These are phyloP conservation scores for Noctua comes DNA, from an alignment of 2,888 invertebrate genomes.

Conservation along the genomic window DNA sequence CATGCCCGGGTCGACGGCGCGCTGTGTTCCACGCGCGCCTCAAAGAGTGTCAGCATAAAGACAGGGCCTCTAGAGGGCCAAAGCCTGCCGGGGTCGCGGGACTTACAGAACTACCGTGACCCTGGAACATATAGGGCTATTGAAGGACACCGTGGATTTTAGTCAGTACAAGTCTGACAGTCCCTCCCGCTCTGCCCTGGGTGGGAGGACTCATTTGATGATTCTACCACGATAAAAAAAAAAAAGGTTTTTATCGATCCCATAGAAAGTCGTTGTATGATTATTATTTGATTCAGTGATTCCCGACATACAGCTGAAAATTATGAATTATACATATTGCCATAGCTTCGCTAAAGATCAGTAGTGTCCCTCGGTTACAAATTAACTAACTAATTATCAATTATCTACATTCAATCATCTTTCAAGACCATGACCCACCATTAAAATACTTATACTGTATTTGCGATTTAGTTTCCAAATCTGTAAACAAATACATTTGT, in stretches of 20 bases:
- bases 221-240: too few species aligned
- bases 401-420: background rate
- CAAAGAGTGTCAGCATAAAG: too few species aligned
- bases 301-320: background rate
- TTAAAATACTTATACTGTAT: background rate
- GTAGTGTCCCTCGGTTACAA: background rate
- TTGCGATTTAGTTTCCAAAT: background rate
- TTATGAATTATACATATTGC: background rate
- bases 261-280: rapidly evolving
- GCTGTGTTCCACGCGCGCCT: too few species aligned
- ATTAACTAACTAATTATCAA: background rate
- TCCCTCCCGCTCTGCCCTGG: too few species aligned
- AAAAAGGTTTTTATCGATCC: background rate
- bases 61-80: too few species aligned
- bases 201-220: too few species aligned
- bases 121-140: too few species aligned
- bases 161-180: too few species aligned
- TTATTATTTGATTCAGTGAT: background rate
- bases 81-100: too few species aligned
- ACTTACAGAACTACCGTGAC: too few species aligned
- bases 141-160: too few species aligned
- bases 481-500: background rate
- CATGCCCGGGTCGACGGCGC: too few species aligned
- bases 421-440: background rate
- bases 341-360: background rate